Percentiles rank a stretch among this genome's conserved stretches.
Evolutionary conservation across 53 echinoderm and acorn worm genomes (phyloP).

Genomic region (Henricia sp.): DNA sequence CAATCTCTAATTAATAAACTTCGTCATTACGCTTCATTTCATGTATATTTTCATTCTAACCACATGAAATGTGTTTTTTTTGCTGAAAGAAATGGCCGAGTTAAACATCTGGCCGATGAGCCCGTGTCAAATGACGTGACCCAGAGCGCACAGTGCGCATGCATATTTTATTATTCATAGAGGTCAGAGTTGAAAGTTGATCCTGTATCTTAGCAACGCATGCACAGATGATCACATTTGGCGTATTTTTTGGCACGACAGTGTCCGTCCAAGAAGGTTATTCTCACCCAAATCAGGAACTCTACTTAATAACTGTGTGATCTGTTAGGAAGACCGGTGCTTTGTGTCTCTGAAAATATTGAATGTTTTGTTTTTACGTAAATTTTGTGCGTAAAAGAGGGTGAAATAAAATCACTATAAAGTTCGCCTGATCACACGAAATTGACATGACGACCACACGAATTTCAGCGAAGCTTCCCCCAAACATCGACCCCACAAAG

Average conservation of each 20-base stretch:
- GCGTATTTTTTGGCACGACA: constrained; percentile 11
- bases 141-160: too few species aligned
- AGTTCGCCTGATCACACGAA: neutral
- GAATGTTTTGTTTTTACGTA: neutral
- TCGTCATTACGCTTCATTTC: too few species aligned
- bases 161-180: too few species aligned
- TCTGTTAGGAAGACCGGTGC: neutral
- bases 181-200: too few species aligned
- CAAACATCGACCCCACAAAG: constrained; percentile 92
- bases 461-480: constrained; percentile 89
- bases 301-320: neutral
- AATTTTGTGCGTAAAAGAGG: neutral
- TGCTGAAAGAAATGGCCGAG: too few species aligned
- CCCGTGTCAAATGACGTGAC: too few species aligned
- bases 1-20: too few species aligned
- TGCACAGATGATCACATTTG: neutral
- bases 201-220: constrained; percentile 40
- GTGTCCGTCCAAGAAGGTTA: neutral
- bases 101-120: too few species aligned
- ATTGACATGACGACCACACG: constrained; percentile 85
- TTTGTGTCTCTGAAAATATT: neutral
- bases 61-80: too few species aligned
- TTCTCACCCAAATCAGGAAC: neutral
- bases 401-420: neutral
- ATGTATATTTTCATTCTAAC: too few species aligned